Conservation (phyloP, 2,113 vertebrate species). For the Aspidoscelis tigris region DNA sequence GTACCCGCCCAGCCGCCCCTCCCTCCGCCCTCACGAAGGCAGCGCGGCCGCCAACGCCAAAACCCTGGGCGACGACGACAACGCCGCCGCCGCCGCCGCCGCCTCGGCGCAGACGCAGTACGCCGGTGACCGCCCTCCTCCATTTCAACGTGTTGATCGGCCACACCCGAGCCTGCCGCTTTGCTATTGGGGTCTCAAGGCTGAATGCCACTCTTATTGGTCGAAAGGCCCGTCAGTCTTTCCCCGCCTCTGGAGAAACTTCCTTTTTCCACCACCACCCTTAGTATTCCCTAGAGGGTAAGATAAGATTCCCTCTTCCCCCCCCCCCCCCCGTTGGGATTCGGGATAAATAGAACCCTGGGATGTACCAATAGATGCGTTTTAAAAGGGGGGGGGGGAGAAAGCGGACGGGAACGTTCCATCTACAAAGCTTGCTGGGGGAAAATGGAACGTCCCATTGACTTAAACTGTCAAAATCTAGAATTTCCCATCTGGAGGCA, state of each 20-base stretch:
- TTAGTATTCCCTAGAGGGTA: constrained; percentile 24
- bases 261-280: fast-evolving
- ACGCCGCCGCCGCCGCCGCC: not conserved
- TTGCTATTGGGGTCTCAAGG: fast-evolving
- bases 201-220: not conserved
- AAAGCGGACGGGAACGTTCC: fast-evolving
- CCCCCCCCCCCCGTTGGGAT: not conserved
- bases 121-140: not conserved
- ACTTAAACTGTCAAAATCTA: too few relatives aligned
- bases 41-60: constrained; percentile 51
- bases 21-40: constrained; percentile 35
- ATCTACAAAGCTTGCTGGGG: too few relatives aligned
- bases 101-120: constrained; percentile 45
- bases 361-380: constrained; percentile 42
- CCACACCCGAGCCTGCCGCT: fast-evolving
- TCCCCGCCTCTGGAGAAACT: not conserved
- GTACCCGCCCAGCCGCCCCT: constrained; percentile 28
- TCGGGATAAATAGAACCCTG: not conserved
- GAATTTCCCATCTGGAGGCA: too few relatives aligned
- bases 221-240: fast-evolving
- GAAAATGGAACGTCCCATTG: too few relatives aligned
- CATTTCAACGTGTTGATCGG: fast-evolving
- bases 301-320: not conserved
- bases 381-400: not conserved
- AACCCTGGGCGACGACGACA: constrained; percentile 50